These are phyloP conservation scores for Salvelinus alpinus DNA, from an alignment of 2,113 vertebrate species.

Conservation along the genomic window DNA sequence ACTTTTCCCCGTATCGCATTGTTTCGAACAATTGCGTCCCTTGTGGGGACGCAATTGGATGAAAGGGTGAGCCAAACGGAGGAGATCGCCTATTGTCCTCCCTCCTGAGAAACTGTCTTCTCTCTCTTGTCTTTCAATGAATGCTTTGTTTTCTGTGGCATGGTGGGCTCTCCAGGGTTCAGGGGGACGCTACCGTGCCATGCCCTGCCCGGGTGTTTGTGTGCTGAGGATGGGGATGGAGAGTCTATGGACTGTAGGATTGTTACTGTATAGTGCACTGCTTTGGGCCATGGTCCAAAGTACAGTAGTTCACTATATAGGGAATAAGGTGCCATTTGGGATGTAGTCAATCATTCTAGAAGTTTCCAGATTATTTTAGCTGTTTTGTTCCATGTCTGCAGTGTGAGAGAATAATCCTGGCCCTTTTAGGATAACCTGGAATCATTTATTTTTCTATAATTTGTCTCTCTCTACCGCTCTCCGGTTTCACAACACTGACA, in stretches of 20 bases:
- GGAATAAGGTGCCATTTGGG: no score
- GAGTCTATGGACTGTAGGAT: conserved; percentile 13
- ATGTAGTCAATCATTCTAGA: no score
- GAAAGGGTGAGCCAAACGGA: conserved; percentile 69
- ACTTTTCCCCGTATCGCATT: conserved; percentile 67
- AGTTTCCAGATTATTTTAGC: background rate
- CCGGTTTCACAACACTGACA: conserved; percentile 36
- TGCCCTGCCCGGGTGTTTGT: conserved; percentile 17
- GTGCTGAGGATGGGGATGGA: conserved; percentile 19
- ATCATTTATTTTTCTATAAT: conserved; percentile 7
- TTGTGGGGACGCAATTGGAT: no score
- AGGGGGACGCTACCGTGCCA: conserved; percentile 40
- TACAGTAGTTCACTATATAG: background rate
- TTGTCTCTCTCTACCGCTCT: conserved; percentile 7
- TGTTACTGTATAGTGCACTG: background rate
- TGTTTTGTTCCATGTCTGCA: conserved; percentile 6
- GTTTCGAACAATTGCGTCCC: conserved; percentile 73
- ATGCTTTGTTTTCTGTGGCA: conserved; percentile 62
- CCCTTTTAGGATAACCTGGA: conserved; percentile 13
- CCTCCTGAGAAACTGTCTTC: conserved; percentile 74
- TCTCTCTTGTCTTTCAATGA: conserved; percentile 70
- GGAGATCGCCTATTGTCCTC: conserved; percentile 73
- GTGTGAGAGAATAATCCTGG: conserved; percentile 24
- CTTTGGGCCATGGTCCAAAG: no score
- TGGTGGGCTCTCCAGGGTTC: conserved; percentile 44